phyloP scores from a whole-genome alignment of 2,888 invertebrate genomes.

The Melipona beecheii region DNA sequence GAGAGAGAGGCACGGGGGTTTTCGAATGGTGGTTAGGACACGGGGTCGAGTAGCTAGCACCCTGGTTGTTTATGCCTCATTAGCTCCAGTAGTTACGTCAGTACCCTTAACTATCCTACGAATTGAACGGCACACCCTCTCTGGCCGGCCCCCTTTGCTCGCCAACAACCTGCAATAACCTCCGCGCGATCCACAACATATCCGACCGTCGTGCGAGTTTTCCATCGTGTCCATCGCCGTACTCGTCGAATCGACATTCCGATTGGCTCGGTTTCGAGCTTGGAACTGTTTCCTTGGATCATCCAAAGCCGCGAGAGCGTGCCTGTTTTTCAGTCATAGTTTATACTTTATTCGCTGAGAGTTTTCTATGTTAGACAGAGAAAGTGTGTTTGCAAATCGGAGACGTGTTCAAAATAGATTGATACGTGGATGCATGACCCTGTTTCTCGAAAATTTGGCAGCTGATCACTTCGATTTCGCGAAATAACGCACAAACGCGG shows the following conservation, averaged over 20 bases:
- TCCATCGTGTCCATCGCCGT: background rate
- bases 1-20: constrained; percentile 31
- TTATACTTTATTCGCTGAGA: too few relatives aligned
- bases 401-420: too few relatives aligned
- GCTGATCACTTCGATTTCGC: too few relatives aligned
- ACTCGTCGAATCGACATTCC: constrained; percentile 35
- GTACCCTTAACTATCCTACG: constrained; percentile 77
- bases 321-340: background rate
- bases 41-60: constrained; percentile 62
- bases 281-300: constrained; percentile 11
- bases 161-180: constrained; percentile 47
- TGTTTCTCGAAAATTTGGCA: too few relatives aligned
- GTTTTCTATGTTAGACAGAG: too few relatives aligned
- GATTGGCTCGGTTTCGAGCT: background rate
- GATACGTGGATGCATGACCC: too few relatives aligned
- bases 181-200: constrained; percentile 58
- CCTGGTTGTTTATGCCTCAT: constrained; percentile 79
- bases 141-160: constrained; percentile 46
- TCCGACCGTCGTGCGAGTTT: constrained; percentile 30
- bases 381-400: too few relatives aligned
- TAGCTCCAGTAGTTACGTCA: constrained; percentile 78
- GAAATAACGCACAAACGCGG: too few relatives aligned
- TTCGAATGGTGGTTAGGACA: constrained; percentile 60
- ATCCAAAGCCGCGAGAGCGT: background rate
- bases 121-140: constrained; percentile 67